Evolutionary conservation across 2,888 invertebrate genomes (phyloP), one percentile per base, ranked within the genome.

Genomic region (Brachypalpus laphriformis): DNA sequence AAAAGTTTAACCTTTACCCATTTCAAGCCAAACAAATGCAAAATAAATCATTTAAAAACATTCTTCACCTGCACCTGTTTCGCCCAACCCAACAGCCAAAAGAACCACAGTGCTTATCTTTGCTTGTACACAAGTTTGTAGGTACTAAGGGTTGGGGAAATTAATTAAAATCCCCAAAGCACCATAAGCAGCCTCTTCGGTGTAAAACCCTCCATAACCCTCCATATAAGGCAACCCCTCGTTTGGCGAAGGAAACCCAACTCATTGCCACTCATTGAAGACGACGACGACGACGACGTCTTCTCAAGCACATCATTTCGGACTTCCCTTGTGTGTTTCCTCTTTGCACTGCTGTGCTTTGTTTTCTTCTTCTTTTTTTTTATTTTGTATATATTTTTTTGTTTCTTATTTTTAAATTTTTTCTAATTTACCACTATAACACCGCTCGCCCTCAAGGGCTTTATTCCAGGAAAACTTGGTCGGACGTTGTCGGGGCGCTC

Each of bases 111-210:
- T 70, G 70, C 80, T 80, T 80, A 85, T 80, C 85, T 81, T 71
- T 47, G 25, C 70, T 71, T 76, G 71, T 85, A 71, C 65, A 70
- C 70, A 85, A 75, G 70, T 75, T 80, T 75, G 63, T 80, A 66
- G 75, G 42, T 57, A 45, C 34, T 66, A 9, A 42, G 49, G 61
- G 47, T 18, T 40, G 45, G 56, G 34, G 56, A 75, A 83, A 85
- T 85, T 85, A 85, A 85, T 85, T 85, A 85, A 85, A 85, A 85
- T 85, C 85, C 85, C 66, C 59, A 85, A 80, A 85, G 85, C 74
- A 66, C 75, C 71, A 80, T 85, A 81, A 85, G 80, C 75, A 85
- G 80, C 45, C 75, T 74, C 81, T 75, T 63, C 72, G 40, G 54
- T 65, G 63, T 72, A 77, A n/a, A n/a, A 63, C 54, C 56, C 51